phyloP scores from a whole-genome alignment of 1,140 invertebrate species.

The Lethocerus indicus region DNA sequence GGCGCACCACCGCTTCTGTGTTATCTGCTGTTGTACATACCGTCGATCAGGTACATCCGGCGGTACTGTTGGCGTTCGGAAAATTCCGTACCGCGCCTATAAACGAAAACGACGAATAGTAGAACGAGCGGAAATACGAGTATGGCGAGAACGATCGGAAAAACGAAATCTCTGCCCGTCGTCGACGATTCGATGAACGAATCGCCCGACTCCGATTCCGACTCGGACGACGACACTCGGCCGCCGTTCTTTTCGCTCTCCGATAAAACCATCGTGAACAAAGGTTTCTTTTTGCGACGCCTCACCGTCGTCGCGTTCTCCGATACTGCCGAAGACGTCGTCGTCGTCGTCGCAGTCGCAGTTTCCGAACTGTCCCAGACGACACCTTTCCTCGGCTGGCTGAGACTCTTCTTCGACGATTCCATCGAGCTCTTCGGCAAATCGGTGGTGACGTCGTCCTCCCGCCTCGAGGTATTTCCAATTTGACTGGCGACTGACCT shows the following conservation, averaged over 20 bases:
- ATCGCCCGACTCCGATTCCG: constrained; percentile 6
- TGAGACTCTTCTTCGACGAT: no score
- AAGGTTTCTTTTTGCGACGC: constrained; percentile 1
- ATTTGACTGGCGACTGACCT: no score
- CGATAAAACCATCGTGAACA: constrained; percentile 10
- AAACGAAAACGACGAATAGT: constrained; percentile 36
- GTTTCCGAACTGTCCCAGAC: no score
- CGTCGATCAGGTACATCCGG: constrained; percentile 64
- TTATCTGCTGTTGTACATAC: constrained; percentile 55
- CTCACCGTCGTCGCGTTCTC: not conserved
- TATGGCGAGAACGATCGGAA: constrained; percentile 44
- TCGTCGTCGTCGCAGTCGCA: no score
- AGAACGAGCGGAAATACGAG: constrained; percentile 43
- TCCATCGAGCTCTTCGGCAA: no score
- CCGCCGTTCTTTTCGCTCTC: no score
- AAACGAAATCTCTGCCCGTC: constrained; percentile 24
- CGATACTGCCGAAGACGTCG: not conserved
- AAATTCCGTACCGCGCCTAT: constrained; percentile 46
- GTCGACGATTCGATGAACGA: constrained; percentile 16
- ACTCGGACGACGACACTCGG: constrained; percentile 3
- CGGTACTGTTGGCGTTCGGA: constrained; percentile 60
- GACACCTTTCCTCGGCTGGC: no score
- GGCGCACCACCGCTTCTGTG: no score
- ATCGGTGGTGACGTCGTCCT: no score
- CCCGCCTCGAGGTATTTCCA: no score